These are phyloP conservation scores for Nemurella pictetii DNA, from an alignment of 2,888 invertebrate species.

Conservation along the genomic window DNA sequence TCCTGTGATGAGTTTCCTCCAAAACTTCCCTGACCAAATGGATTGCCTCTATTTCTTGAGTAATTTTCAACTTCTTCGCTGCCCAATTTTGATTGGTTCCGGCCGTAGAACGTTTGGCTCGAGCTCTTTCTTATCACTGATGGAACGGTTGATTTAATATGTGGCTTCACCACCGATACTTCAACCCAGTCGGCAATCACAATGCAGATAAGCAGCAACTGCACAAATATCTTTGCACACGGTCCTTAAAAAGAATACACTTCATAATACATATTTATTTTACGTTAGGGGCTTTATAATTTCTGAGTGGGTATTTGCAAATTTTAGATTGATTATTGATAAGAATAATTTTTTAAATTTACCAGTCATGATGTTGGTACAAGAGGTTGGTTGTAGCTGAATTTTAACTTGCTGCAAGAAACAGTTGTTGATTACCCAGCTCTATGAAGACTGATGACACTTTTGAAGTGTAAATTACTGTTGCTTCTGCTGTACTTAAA, in stretches of 20 bases:
- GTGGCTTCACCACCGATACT: constrained; percentile 17
- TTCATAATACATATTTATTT: not conserved
- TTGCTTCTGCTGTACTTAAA: not conserved
- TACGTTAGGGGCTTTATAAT: too few relatives aligned
- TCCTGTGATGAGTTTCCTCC: not conserved
- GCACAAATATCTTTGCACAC: not conserved
- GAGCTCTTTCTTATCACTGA: not conserved
- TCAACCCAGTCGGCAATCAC: constrained; percentile 2
- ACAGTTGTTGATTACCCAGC: not conserved
- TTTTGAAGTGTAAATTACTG: not conserved
- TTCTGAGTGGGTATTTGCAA: too few relatives aligned
- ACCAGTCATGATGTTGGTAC: not conserved
- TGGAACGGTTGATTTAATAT: not conserved
- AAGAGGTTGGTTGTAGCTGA: not conserved
- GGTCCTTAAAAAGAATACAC: not conserved
- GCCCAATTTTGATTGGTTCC: not conserved
- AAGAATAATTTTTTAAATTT: not conserved
- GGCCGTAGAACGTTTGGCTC: not conserved
- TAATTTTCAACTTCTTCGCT: not conserved
- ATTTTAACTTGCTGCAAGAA: too few relatives aligned
- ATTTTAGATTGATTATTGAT: too few relatives aligned
- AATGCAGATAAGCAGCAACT: not conserved
- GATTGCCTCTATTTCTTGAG: not conserved
- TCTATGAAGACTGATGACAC: not conserved
- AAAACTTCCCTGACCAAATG: not conserved